Conservation (phyloP, 1,140 invertebrate genomes). For the Drosophila pseudoananassae region DNA sequence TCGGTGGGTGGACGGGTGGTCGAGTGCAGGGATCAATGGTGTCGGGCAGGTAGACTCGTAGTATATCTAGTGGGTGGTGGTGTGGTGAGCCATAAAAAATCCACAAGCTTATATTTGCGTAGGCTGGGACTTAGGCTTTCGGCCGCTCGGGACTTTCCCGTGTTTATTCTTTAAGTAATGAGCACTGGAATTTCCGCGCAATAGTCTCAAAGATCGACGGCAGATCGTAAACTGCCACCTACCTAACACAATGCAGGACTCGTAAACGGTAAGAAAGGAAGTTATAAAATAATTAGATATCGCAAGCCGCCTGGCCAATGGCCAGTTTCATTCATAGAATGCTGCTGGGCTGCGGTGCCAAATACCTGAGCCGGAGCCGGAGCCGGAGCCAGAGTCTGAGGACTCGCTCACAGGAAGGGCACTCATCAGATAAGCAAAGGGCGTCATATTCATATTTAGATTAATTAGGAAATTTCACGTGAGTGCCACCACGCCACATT, state of each 20-base stretch:
- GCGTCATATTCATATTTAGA: constrained; percentile 60
- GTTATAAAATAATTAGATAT: constrained; percentile 72
- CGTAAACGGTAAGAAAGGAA: constrained; percentile 56
- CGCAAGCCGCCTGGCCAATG: constrained; percentile 28
- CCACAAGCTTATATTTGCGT: constrained; percentile 70
- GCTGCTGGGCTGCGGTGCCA: constrained; percentile 9
- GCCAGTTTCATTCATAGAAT: constrained; percentile 67
- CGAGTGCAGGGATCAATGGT: constrained; percentile 1
- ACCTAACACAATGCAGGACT: constrained; percentile 62
- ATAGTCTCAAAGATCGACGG: constrained; percentile 29
- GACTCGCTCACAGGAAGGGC: constrained; percentile 15
- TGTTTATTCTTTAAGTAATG: constrained; percentile 64
- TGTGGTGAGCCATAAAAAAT: constrained; percentile 49
- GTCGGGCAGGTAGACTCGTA: constrained; percentile 26
- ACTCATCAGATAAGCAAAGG: constrained; percentile 52
- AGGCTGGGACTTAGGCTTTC: constrained; percentile 69
- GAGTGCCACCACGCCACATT: constrained; percentile 4
- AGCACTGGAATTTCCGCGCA: constrained; percentile 66
- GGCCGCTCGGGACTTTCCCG: constrained; percentile 69
- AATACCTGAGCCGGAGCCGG: constrained; percentile 8
- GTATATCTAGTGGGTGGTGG: constrained; percentile 10
- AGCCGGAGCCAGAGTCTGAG: constrained; percentile 17
- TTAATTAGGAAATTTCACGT: constrained; percentile 67
- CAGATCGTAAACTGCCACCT: constrained; percentile 62
- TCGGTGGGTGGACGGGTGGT: constrained; percentile 14